Percentiles rank a stretch among this genome's conserved stretches.
Conservation (phyloP, 2,888 invertebrate genomes). For the Athalia rosae region DNA sequence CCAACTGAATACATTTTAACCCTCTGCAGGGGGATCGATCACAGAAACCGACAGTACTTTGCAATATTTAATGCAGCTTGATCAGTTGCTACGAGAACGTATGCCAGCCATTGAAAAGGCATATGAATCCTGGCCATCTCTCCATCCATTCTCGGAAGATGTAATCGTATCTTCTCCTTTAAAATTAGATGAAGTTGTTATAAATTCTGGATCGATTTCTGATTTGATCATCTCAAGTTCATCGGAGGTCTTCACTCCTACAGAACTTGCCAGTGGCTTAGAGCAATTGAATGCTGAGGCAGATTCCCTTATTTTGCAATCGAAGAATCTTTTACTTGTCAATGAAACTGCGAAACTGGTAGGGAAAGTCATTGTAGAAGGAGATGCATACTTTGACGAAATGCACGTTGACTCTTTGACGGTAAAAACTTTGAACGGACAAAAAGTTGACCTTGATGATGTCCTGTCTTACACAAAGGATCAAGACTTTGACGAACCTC, state of each 20-base stretch:
- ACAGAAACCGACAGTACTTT: conserved; percentile 47
- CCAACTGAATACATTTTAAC: background rate
- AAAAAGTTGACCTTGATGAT: conserved; percentile 44
- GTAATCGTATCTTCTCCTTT: conserved; percentile 49
- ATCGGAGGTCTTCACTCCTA: conserved; percentile 45
- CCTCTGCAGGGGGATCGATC: conserved; percentile 48
- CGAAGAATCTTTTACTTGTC: conserved; percentile 28
- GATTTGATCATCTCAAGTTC: conserved; percentile 46
- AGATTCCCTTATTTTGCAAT: conserved; percentile 27
- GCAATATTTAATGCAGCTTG: conserved; percentile 57
- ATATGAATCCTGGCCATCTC: conserved; percentile 53
- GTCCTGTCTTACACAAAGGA: conserved; percentile 44
- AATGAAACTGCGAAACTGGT: conserved; percentile 17
- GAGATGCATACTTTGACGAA: conserved; percentile 56
- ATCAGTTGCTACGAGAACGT: conserved; percentile 54
- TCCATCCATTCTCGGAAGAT: conserved; percentile 52
- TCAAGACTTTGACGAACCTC: conserved; percentile 43
- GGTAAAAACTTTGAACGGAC: conserved; percentile 56
- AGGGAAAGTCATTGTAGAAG: conserved; percentile 53
- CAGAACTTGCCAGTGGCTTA: conserved; percentile 47
- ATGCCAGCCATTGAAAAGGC: conserved; percentile 55
- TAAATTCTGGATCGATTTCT: conserved; percentile 52
- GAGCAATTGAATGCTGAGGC: conserved; percentile 45
- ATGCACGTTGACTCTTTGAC: conserved; percentile 56
- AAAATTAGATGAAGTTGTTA: conserved; percentile 51